Conservation (phyloP, 2,888 invertebrate genomes). For the Oligia latruncula region DNA sequence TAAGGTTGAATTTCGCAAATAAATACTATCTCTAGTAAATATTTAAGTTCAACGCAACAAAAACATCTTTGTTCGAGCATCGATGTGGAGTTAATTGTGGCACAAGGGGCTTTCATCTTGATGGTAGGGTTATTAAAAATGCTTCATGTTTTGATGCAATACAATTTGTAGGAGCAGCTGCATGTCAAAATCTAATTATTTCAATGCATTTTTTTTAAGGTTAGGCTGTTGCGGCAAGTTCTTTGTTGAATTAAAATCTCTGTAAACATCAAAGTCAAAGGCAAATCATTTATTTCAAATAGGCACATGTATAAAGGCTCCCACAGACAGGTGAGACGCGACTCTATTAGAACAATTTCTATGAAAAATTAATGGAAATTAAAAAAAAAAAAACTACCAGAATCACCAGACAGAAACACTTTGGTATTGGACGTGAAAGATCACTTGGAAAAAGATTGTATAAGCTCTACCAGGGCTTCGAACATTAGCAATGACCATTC, state of each 20-base stretch:
- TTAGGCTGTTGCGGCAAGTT: background rate
- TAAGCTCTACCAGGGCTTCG: background rate
- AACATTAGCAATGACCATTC: background rate
- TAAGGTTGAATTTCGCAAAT: constrained; percentile 55
- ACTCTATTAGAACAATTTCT: no score
- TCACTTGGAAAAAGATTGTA: background rate
- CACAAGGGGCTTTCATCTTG: constrained; percentile 53
- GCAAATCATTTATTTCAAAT: background rate
- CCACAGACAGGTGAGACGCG: no score
- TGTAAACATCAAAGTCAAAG: background rate
- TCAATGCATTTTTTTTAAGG: constrained; percentile 7
- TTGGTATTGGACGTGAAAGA: no score
- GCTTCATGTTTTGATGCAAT: constrained; percentile 43
- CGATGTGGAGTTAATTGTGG: constrained; percentile 57
- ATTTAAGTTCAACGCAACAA: constrained; percentile 62
- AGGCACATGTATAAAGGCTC: background rate
- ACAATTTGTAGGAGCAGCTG: constrained; percentile 52
- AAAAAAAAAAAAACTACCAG: no score
- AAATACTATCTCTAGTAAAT: constrained; percentile 34
- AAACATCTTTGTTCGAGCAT: constrained; percentile 68
- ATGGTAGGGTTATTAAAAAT: constrained; percentile 59
- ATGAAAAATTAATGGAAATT: no score
- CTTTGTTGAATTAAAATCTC: background rate
- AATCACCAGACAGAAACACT: background rate
- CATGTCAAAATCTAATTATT: constrained; percentile 28